phyloP scores from a whole-genome alignment of 2,797 vertebrate species.

The Spea hammondii region DNA sequence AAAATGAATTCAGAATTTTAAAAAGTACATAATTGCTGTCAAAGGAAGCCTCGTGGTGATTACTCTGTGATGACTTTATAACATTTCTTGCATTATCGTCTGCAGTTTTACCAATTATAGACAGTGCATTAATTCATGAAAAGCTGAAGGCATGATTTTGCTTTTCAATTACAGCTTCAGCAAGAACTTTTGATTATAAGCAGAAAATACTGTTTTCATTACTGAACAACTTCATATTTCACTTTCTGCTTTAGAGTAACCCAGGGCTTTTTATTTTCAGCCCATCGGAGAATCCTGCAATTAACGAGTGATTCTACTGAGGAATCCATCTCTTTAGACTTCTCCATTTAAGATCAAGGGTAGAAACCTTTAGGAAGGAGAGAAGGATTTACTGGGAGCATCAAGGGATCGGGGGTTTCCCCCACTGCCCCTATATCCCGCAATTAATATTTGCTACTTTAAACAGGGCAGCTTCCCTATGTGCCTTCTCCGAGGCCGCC shows the following conservation, averaged over 20 bases:
- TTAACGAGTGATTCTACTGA: too few species aligned
- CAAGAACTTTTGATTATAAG: slow-evolving; percentile 7
- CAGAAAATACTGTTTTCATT: slow-evolving; percentile 21
- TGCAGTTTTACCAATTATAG: slow-evolving; percentile 29
- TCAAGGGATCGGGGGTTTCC: too few species aligned
- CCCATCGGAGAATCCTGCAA: too few species aligned
- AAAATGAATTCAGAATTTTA: neutral
- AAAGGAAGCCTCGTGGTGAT: slow-evolving; percentile 9
- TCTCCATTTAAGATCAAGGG: too few species aligned
- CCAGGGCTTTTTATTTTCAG: too few species aligned
- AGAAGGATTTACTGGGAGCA: too few species aligned
- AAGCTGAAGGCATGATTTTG: slow-evolving; percentile 5
- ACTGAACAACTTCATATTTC: slow-evolving; percentile 8
- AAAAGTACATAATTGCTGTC: neutral
- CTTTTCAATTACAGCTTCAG: slow-evolving; percentile 36
- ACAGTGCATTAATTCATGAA: slow-evolving; percentile 25
- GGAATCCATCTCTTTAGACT: too few species aligned
- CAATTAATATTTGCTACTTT: too few species aligned
- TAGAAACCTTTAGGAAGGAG: too few species aligned
- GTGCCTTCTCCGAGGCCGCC: too few species aligned
- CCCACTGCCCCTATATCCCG: too few species aligned
- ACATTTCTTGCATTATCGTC: slow-evolving; percentile 23
- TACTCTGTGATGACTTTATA: slow-evolving; percentile 10
- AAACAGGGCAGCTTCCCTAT: too few species aligned
- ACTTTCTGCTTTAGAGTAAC: neutral